These are phyloP conservation scores for Hemaris fuciformis DNA, from an alignment of 2,888 invertebrate genomes.

Conservation along the genomic window DNA sequence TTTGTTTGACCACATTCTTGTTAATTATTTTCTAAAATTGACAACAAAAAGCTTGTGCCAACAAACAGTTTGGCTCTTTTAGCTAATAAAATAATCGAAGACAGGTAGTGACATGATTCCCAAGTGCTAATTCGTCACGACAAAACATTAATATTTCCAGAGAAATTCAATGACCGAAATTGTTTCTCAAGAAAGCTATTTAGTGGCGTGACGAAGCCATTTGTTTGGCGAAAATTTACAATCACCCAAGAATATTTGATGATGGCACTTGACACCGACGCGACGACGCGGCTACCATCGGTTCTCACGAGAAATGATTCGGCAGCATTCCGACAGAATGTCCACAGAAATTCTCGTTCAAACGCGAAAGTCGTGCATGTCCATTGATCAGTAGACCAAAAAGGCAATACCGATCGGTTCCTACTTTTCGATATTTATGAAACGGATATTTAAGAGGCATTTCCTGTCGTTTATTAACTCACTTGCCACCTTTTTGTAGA, in stretches of 20 bases:
- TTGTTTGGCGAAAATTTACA: conserved; percentile 74
- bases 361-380: conserved; percentile 79
- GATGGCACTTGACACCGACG: conserved; percentile 59
- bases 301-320: conserved; percentile 78
- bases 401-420: conserved; percentile 58
- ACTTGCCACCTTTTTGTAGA: background rate
- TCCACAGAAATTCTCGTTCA: conserved; percentile 65
- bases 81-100: conserved; percentile 18
- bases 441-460: conserved; percentile 2
- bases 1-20: conserved; percentile 25
- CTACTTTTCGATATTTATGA: conserved; percentile 45
- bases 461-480: background rate
- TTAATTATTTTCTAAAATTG: conserved; percentile 16
- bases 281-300: conserved; percentile 40
- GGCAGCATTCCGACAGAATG: conserved; percentile 64
- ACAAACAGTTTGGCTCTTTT: background rate
- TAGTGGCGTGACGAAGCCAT: conserved; percentile 71
- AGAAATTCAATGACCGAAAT: conserved; percentile 42
- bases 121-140: conserved; percentile 52
- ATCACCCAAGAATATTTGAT: conserved; percentile 65
- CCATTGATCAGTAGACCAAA: conserved; percentile 66
- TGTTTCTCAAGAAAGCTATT: conserved; percentile 68
- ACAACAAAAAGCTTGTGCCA: background rate
- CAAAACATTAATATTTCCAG: conserved; percentile 39
- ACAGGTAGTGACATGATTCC: conserved; percentile 59